Base-by-base conservation (phyloP, 2,888 invertebrate genomes). In the Cinara cedri region DNA sequence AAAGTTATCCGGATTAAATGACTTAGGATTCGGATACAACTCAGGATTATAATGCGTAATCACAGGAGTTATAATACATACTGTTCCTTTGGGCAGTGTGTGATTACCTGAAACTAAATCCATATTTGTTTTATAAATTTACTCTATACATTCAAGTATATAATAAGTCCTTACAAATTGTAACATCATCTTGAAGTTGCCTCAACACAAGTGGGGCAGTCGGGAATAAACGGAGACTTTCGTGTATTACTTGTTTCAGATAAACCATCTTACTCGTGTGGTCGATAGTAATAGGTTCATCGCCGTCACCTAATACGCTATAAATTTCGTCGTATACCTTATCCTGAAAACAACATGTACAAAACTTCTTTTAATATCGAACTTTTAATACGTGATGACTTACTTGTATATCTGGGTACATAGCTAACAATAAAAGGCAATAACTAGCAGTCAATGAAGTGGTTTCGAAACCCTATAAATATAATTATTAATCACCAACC, bases 241-340 rank as follows among this genome's bases (percentile, higher is more conserved):
- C 83, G n/a, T n/a, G n/a, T n/a, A 83, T 46, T 10, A 82, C 82
- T 81, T 82, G 82, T 55, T 82, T 82, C 24, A 81, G 21, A 54
- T 82, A 83, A 0, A 63, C 63, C n/a, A 83, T 57, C 46, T 81
- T 72, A 26, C 86, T 85, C 83, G 86, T 85, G 85, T 85, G 86
- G 85, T 86, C 86, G 85, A 83, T 82, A 81, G 83, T 85, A 84
- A 86, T 86, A 86, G 85, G 86, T 81, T 83, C 78, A 62, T 82
- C 34, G 6, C 6, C 81, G 60, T 83, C 83, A 26, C 82, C 82
- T 62, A 83, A 82, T 19, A 83, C 80, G n/a, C 71, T 72, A 76
- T 81, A 80, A 3, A 82, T 75, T 65, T 83, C 83, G n/a, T 81
- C 80, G 70, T 82, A 82, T 2, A 80, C 82, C 78, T 82, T 82